Base-by-base conservation (phyloP, 2,797 vertebrate species). In the Catharus ustulatus region DNA sequence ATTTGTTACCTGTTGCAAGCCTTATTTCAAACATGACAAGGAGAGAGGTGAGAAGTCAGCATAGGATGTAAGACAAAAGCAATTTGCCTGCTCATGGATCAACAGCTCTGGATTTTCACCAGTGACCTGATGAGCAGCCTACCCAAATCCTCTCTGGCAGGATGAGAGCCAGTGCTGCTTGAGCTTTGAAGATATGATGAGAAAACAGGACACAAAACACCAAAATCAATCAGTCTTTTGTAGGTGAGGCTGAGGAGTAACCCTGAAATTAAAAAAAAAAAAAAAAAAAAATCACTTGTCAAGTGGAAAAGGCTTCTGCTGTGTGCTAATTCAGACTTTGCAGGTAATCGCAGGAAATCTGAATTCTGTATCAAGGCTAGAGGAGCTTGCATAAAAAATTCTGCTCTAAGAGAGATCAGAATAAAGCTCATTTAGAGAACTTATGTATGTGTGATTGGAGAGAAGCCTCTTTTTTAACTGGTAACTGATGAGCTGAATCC, bases 391-490 rank as follows among this genome's bases (percentile, higher is more conserved):
- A 90, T 64, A 79, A 94, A 81, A 23, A 5, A 79, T 71, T 84
- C 16, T 49, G 11, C 24, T 82, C 19, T 68, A 78, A 49, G 20
- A 89, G 59, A 66, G 46, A 83, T 59, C 14, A 75, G 69, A 93
- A 85, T 89, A 88, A 94, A 81, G 57, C 89, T 71, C 7, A 66
- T 90, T 71, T 72, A 82, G 30, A 91, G 57, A 92, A 74, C 29
- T 48, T 69, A 36, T 75, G 43, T 61, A 72, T 90, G 87, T 89
- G 61, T 82, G 93, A 89, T 34, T 84, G 59, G 92, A 91, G 92
- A 95, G 42, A 90, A 92, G 59, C 27, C 29, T 68, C 27, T 5
- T 88, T 67, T 54, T 77, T 92, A 87, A 95, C 66, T 23, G 9
- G 74, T 90, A 92, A 90, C 63, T 81, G 80, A 84, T 71, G 40